These are phyloP conservation scores for Magallana ariakensis DNA, from an alignment of 1,140 invertebrate genomes.

Conservation along the genomic window DNA sequence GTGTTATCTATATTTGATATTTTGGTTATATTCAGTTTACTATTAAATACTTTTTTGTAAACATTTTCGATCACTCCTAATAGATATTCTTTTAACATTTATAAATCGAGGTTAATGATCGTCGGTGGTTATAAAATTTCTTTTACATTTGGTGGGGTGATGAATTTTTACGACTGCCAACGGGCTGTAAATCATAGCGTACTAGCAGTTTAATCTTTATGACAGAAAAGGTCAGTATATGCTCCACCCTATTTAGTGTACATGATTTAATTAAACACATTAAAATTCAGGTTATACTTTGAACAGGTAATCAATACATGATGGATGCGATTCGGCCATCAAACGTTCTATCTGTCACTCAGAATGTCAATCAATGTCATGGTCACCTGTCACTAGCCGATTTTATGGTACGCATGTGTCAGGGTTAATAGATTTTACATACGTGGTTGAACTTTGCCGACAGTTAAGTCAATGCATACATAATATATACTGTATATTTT, in stretches of 20 bases:
- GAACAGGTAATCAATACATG: neutral
- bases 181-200: neutral
- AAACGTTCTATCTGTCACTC: neutral
- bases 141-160: neutral
- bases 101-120: no score
- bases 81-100: no score
- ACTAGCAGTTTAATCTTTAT: neutral
- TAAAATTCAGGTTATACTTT: neutral
- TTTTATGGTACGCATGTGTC: neutral
- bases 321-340: neutral
- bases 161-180: neutral
- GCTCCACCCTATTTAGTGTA: neutral
- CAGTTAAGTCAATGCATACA: neutral
- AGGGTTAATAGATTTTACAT: neutral
- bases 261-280: neutral
- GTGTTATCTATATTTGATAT: no score
- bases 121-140: no score
- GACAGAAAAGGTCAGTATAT: neutral
- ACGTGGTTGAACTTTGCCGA: neutral
- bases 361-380: neutral
- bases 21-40: no score
- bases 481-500: neutral
- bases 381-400: constrained; percentile 6
- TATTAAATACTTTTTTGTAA: no score
- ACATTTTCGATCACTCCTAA: no score